Conservation (phyloP, 2,888 invertebrate species). For the Standfussiana lucernea region DNA sequence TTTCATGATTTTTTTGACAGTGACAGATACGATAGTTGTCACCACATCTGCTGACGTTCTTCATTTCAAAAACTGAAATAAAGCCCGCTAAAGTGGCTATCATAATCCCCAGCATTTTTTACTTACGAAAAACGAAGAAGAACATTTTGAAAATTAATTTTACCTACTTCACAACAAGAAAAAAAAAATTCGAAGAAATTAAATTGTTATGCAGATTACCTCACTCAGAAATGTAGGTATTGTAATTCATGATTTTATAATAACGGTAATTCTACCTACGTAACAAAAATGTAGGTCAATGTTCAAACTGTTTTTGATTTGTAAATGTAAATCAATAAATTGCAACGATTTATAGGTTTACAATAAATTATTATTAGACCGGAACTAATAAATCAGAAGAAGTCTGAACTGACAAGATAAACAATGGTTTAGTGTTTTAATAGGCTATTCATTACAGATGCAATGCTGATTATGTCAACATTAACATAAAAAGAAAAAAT, state of each 20-base stretch:
- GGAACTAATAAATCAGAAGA: conserved; percentile 12
- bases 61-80: too few species aligned
- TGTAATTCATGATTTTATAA: conserved; percentile 1
- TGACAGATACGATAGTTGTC: too few species aligned
- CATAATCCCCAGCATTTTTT: too few species aligned
- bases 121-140: background rate
- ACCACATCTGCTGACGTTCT: too few species aligned
- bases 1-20: too few species aligned
- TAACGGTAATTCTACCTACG: conserved; percentile 1
- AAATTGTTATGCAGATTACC: background rate
- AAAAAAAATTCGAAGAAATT: background rate
- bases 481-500: background rate
- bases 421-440: conserved; percentile 5
- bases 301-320: conserved; percentile 9
- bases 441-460: conserved; percentile 7
- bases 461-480: background rate
- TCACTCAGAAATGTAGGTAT: background rate
- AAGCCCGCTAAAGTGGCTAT: too few species aligned
- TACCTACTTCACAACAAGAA: background rate
- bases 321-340: conserved; percentile 37
- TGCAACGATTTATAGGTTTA: conserved; percentile 21
- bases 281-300: conserved; percentile 30
- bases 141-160: background rate
- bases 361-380: conserved; percentile 23
- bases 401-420: background rate